Conservation (phyloP, 2,888 invertebrate species). For the Chironomus tentans region DNA sequence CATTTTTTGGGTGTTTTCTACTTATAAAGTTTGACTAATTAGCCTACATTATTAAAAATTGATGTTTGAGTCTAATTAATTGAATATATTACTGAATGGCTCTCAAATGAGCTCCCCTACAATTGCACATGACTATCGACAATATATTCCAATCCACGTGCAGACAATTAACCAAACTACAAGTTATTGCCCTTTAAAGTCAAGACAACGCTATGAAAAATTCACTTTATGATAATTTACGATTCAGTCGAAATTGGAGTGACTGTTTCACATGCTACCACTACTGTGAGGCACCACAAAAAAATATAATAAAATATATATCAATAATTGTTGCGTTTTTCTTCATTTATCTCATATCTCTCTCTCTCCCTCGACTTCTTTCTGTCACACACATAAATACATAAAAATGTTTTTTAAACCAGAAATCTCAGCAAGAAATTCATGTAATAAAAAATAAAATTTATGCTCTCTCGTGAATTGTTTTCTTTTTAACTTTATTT, state of each 20-base stretch:
- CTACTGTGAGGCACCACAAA: neutral
- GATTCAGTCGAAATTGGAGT: neutral
- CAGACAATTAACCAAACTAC: too few species aligned
- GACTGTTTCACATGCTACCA: neutral
- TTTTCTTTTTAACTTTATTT: neutral
- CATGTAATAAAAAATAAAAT: neutral
- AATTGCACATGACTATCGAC: too few species aligned
- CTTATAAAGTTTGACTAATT: too few species aligned
- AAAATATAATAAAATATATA: neutral
- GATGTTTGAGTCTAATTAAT: too few species aligned
- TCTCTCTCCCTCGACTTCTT: neutral
- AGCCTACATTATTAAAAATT: too few species aligned
- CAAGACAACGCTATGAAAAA: neutral
- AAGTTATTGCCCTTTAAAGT: too few species aligned
- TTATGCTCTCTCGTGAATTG: neutral
- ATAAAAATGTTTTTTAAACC: neutral
- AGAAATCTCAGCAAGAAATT: neutral
- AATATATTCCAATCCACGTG: too few species aligned
- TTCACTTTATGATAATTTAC: neutral
- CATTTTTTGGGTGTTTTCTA: too few species aligned
- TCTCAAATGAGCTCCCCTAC: too few species aligned
- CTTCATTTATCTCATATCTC: neutral
- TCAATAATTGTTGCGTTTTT: conserved; percentile 5
- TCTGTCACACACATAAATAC: neutral
- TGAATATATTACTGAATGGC: too few species aligned